Percentiles rank a stretch among this genome's conserved stretches.
phyloP scores from a whole-genome alignment of 2,113 vertebrate genomes.

The Nycticryphes semicollaris region DNA sequence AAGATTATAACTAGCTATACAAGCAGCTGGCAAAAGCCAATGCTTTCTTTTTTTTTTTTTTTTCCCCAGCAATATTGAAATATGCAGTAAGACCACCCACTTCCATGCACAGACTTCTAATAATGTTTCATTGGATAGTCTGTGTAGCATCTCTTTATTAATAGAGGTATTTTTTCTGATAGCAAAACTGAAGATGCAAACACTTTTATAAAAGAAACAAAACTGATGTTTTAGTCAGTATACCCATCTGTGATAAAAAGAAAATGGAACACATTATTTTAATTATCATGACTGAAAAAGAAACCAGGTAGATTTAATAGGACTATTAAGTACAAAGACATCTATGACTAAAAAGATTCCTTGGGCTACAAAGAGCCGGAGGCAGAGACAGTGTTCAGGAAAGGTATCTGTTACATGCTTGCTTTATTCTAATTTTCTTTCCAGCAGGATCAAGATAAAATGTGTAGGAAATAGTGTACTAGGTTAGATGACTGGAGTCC shows the following conservation, averaged over 20 bases:
- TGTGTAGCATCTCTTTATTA: background rate
- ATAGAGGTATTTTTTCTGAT: background rate
- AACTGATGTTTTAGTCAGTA: background rate
- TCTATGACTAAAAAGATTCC: background rate
- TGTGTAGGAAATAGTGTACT: background rate
- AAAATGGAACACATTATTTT: background rate
- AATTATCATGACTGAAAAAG: background rate
- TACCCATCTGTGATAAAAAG: background rate
- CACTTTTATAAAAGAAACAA: background rate
- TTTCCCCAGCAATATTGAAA: background rate
- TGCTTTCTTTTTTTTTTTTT: background rate
- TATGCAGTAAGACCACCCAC: background rate
- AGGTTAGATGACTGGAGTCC: background rate
- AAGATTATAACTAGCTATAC: background rate
- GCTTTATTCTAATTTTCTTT: background rate
- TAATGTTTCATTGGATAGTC: background rate
- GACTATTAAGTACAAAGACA: background rate
- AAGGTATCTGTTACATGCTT: background rate
- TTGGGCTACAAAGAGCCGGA: background rate
- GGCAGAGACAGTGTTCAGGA: background rate
- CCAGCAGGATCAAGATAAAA: background rate
- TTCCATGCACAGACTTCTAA: background rate
- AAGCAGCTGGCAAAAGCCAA: background rate
- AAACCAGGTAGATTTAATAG: background rate
- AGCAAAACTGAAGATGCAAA: background rate